phyloP scores from a whole-genome alignment of 2,888 invertebrate genomes.

The Agriopis leucophaearia region DNA sequence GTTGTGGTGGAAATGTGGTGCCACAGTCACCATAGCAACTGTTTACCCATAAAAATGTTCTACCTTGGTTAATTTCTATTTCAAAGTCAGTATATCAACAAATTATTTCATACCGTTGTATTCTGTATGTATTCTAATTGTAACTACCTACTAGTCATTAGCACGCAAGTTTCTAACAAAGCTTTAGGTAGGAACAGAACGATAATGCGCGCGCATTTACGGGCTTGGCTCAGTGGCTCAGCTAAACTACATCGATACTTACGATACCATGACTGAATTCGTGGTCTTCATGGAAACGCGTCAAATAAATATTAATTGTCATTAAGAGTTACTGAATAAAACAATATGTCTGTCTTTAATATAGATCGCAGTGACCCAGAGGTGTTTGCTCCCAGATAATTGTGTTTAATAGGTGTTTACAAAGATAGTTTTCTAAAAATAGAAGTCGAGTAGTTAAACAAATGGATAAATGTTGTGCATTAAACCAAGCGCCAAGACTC shows the following conservation, averaged over 20 bases:
- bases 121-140: not conserved
- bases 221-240: conserved; percentile 46
- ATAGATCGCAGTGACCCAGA: conserved; percentile 8
- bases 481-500: conserved; percentile 66
- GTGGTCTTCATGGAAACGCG: conserved; percentile 21
- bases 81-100: conserved; percentile 2
- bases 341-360: conserved; percentile 6
- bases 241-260: conserved; percentile 46
- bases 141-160: not conserved
- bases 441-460: conserved; percentile 41
- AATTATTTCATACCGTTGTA: conserved; percentile 2
- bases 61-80: conserved; percentile 1
- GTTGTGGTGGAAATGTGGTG: conserved; percentile 11
- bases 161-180: conserved; percentile 8
- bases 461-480: conserved; percentile 76
- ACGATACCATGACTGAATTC: conserved; percentile 27
- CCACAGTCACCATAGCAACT: conserved; percentile 41
- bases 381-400: conserved; percentile 21
- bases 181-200: conserved; percentile 16
- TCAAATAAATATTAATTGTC: not conserved
- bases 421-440: conserved; percentile 18
- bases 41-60: conserved; percentile 4
- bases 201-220: conserved; percentile 58
- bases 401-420: not conserved
- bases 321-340: conserved; percentile 11